phyloP scores from a whole-genome alignment of 2,113 vertebrate species.

The Acanthisitta chloris region DNA sequence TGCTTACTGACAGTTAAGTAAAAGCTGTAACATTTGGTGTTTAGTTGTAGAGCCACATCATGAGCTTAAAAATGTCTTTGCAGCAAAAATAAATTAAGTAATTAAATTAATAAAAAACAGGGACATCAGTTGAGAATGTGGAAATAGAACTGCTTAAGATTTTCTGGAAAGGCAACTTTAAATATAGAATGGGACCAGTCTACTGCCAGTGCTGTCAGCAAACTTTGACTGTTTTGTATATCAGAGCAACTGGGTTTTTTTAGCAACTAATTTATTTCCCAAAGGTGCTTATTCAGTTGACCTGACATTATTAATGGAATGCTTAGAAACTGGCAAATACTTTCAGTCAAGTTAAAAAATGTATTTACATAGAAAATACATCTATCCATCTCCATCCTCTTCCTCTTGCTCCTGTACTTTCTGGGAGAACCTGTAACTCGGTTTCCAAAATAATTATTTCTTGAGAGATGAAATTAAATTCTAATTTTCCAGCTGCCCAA shows the following conservation, averaged over 20 bases:
- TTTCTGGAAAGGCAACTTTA: not conserved
- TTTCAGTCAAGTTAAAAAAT: not conserved
- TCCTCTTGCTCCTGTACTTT: not conserved
- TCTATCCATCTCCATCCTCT: not conserved
- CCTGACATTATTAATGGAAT: not conserved
- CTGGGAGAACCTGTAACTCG: not conserved
- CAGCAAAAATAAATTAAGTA: not conserved
- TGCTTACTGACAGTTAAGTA: not conserved
- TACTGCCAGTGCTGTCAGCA: not conserved
- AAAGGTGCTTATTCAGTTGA: not conserved
- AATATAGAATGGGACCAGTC: not conserved
- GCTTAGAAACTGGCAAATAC: not conserved
- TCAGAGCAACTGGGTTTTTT: not conserved
- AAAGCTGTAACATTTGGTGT: not conserved
- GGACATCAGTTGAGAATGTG: not conserved
- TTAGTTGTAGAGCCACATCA: not conserved
- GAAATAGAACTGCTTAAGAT: not conserved
- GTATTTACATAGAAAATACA: not conserved
- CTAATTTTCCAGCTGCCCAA: not conserved
- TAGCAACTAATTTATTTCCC: not conserved
- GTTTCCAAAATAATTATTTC: not conserved
- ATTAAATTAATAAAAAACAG: not conserved
- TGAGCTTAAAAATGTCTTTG: not conserved
- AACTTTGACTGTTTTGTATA: not conserved
- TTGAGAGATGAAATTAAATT: not conserved